Evolutionary conservation across 2,113 vertebrate species (phyloP), one percentile per base, ranked within the genome.

Genomic region (Anhinga rufa): DNA sequence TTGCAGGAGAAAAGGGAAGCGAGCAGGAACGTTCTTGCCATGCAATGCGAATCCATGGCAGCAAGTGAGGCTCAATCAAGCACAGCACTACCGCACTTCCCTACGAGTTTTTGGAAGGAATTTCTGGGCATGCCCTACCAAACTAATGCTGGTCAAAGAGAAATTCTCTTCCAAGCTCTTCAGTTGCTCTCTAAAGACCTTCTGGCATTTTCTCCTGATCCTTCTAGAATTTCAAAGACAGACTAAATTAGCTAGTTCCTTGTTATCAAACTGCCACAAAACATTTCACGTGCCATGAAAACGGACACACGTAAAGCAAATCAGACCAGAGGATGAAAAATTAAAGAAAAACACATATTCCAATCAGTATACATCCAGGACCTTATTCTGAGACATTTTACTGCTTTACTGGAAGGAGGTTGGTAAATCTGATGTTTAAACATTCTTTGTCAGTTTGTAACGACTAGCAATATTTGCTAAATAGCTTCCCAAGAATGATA

Each of bases 21-120:
- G 1, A 62, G 29, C 3, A 2, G 51, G 42, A n/a, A 58, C 9
- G 24, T n/a, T 38, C 36, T 7, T 16, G 16, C 38, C 21, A 42
- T 34, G 49, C 34, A 31, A 46, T 3, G 0, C 1, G 1, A 49
- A 42, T 12, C 61, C 19, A 21, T 1, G 24, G 10, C 61, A 89
- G 38, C 26, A 40, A 4, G 20, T 4, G 28, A 26, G 49, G 38
- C 17, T 70, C 13, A 18, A 6, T 52, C 21, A 15, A 90, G 13
- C 6, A 0, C 64, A 52, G 31, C 26, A 7, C 18, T 3, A 9
- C 17, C 16, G 8, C 5, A 10, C 5, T 13, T 32, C 49, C 28
- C 46, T 25, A 3, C 1, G 6, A 32, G 21, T 14, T 49, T 65
- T 72, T 17, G 51, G 46, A 65, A 60, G 17, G 38, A 18, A 10